Base-by-base conservation (phyloP, 2,888 invertebrate species). In the Rhabditoides inermis region DNA sequence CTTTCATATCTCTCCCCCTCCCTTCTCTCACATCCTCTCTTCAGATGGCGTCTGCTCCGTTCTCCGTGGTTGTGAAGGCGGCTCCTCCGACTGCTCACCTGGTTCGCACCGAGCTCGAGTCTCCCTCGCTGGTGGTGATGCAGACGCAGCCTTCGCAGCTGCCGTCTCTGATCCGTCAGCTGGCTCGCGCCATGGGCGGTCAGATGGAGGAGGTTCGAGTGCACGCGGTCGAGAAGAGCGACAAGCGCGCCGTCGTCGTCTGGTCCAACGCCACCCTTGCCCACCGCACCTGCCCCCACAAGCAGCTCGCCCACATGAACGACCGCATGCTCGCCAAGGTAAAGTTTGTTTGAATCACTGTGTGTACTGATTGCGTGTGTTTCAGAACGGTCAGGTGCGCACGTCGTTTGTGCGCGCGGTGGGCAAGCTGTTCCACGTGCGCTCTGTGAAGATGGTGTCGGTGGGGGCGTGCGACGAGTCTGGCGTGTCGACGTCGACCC, bases 241-340 rank as follows among this genome's bases (percentile, higher is more conserved):
- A n/a, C 40, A 32, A 32, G 10, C 32, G 1, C 32, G 40, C 65
- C 5, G 36, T 62, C 46, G 49, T 62, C 20, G 44, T 46, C 12
- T 65, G 62, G 58, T 60, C 59, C 50, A 65, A 62, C 58, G 61
- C 58, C 53, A 54, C 55, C 10, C 51, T n/a, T n/a, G n/a, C n/a
- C n/a, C n/a, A n/a, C n/a, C n/a, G n/a, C n/a, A n/a, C n/a, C n/a
- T n/a, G n/a, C n/a, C n/a, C n/a, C n/a, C n/a, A n/a, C n/a, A n/a
- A n/a, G n/a, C n/a, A n/a, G n/a, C n/a, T n/a, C n/a, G n/a, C n/a
- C n/a, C n/a, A n/a, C n/a, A n/a, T n/a, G n/a, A n/a, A n/a, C n/a
- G n/a, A n/a, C n/a, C n/a, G n/a, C n/a, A n/a, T 65, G 28, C 54
- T 60, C 30, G 35, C 39, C 30, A 49, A 49, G 55, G 51, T 54